phyloP scores from a whole-genome alignment of 2,113 vertebrate genomes.

The Corythaeola cristata region DNA sequence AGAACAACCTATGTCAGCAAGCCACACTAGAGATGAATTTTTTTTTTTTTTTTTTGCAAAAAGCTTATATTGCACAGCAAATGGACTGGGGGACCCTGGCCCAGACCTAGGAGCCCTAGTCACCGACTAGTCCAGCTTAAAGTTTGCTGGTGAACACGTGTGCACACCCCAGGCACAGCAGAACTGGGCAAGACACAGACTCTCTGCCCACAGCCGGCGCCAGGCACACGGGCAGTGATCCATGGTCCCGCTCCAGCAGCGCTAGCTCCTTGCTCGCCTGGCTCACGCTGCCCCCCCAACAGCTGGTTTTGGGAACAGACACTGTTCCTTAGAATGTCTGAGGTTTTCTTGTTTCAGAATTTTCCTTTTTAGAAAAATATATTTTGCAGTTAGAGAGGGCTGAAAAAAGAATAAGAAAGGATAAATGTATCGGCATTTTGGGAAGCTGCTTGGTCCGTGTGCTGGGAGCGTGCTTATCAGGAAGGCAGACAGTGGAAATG shows the following conservation, averaged over 20 bases:
- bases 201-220: background rate
- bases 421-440: background rate
- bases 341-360: background rate
- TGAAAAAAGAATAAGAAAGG: background rate
- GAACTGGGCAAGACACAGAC: no score
- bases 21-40: background rate
- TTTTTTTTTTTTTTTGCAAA: background rate
- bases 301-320: background rate
- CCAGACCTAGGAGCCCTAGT: background rate
- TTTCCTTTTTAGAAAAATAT: background rate
- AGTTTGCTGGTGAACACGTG: background rate
- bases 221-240: background rate
- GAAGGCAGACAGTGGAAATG: background rate
- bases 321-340: background rate
- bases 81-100: background rate
- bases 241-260: fast-evolving
- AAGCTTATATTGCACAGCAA: background rate
- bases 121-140: background rate
- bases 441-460: background rate
- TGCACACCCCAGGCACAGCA: fast-evolving
- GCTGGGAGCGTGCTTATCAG: background rate
- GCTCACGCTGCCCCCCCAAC: fast-evolving
- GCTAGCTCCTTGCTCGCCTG: fast-evolving
- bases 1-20: background rate
- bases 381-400: background rate